Evolutionary conservation across 2,113 vertebrate genomes (phyloP).

Genomic region (Dunckerocampus dactyliophorus): DNA sequence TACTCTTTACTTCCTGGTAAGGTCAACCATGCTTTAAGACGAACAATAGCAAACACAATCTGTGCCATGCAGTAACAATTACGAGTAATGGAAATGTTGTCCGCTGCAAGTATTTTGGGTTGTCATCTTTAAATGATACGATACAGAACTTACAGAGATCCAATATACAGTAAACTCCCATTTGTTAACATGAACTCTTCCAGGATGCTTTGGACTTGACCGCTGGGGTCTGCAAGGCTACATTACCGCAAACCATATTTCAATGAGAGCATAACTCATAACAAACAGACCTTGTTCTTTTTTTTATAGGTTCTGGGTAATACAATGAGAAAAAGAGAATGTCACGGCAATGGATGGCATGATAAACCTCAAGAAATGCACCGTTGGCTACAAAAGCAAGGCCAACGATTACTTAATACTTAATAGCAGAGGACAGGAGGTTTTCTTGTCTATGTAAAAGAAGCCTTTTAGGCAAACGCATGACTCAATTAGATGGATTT

Average conservation of each 20-base stretch:
- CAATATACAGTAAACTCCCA: neutral
- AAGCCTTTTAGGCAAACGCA: constrained; percentile 6
- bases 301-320: neutral
- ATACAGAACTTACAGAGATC: neutral
- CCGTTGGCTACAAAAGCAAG: neutral
- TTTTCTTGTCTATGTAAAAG: neutral
- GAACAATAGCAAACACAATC: no score
- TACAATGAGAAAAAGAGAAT: neutral
- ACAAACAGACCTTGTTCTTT: neutral
- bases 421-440: neutral
- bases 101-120: neutral
- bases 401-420: neutral
- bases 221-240: neutral
- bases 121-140: neutral
- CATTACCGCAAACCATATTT: neutral
- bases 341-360: neutral
- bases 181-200: neutral
- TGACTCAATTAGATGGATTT: neutral
- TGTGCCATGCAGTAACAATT: constrained; percentile 8
- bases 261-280: constrained; percentile 3
- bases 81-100: constrained; percentile 13
- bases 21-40: constrained; percentile 23
- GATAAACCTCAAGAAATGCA: neutral
- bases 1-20: neutral
- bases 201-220: neutral